These are phyloP conservation scores for Corythornis madagascariensis DNA, from an alignment of 2,113 vertebrate genomes.

Conservation along the genomic window DNA sequence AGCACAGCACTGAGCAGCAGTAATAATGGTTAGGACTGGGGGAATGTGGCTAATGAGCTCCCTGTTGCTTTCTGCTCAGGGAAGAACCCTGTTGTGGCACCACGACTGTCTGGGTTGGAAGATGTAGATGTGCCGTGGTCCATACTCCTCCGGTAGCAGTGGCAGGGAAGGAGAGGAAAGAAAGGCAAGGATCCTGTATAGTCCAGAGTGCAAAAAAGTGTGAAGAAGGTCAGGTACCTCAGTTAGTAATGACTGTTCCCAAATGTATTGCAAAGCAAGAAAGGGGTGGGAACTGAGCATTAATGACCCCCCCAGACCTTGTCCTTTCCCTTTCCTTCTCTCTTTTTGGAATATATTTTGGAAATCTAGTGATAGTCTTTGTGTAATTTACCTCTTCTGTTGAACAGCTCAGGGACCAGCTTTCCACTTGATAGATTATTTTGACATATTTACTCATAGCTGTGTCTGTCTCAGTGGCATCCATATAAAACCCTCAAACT, in stretches of 20 bases:
- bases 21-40: not conserved
- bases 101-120: rapidly evolving
- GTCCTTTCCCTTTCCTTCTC: not conserved
- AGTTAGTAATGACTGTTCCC: not conserved
- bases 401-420: constrained; percentile 51
- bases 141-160: rapidly evolving
- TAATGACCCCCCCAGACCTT: not conserved
- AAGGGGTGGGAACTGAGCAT: not conserved
- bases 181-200: not conserved
- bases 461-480: constrained; percentile 72
- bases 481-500: constrained; percentile 51
- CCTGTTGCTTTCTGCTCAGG: not conserved
- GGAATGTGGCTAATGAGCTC: not conserved
- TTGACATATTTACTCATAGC: constrained; percentile 76
- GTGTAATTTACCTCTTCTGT: constrained; percentile 19
- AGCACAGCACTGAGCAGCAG: not conserved
- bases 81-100: not conserved
- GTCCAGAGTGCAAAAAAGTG: not conserved
- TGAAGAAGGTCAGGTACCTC: not conserved
- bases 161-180: not conserved
- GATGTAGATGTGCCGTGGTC: rapidly evolving
- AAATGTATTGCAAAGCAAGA: not conserved
- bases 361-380: not conserved
- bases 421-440: constrained; percentile 71
- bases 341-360: not conserved